Base-by-base conservation (phyloP, 1,140 invertebrate genomes). In the Prorops nasuta region DNA sequence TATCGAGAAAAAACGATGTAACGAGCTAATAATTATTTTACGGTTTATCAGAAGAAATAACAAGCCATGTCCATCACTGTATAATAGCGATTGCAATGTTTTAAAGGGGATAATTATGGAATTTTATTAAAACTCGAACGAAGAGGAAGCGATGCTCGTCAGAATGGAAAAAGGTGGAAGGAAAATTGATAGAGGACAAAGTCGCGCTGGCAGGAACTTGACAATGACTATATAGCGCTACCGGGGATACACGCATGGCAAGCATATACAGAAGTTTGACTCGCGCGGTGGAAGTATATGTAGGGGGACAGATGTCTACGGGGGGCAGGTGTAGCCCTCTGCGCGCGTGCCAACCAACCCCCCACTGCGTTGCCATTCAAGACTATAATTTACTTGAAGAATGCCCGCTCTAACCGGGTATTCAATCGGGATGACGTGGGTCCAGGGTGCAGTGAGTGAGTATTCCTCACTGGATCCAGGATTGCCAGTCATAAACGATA, bases 351-450 rank as follows among this genome's bases (percentile, higher is more conserved):
- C 74, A 73, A 69, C 71, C 72, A 77, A 76, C 72, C 74, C 72
- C 76, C 74, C 60, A 67, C 63, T 67, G 71, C 42, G 72, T 50
- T 46, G 61, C 70, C 73, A 77, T 78, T 78, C 73, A 75, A 78
- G 73, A 76, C 76, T 76, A 77, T 77, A 78, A 78, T 78, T 78
- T 78, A 78, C 76, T 77, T 72, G 71, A 77, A 78, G 76, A 78
- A 78, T 78, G 65, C 70, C 66, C 64, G 44, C 41, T 51, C 59
- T 45, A 44, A 54, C 54, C 37, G 49, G 58, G 63, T 59, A 64
- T 69, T 66, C 63, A 67, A 58, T 46, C 45, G 36, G 44, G 54
- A 60, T 66, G 62, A 64, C 60, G 63, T 64, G 54, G 52, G 48
- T 56, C 52, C 48, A 50, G 55, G 59, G 50, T 60, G 46, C 56